phyloP scores from a whole-genome alignment of 1,140 invertebrate species.

The Pteromalus puparum region DNA sequence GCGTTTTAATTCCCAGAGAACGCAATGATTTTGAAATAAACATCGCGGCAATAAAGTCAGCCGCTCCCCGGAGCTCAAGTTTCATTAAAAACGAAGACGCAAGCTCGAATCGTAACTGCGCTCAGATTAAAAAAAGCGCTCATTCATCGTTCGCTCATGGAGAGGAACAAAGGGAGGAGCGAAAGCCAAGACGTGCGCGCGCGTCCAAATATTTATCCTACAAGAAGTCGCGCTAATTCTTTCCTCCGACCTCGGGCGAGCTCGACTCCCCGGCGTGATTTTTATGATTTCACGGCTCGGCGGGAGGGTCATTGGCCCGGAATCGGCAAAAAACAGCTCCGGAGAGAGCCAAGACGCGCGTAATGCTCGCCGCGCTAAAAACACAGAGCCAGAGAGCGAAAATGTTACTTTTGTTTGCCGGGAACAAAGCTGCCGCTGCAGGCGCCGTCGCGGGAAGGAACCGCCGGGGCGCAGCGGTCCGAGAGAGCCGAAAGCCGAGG shows the following conservation, averaged over 20 bases:
- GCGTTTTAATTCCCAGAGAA: too few relatives aligned
- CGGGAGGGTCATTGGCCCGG: conserved; percentile 20
- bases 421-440: conserved; percentile 46
- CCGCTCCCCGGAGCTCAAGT: neutral
- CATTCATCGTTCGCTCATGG: neutral
- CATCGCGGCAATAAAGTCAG: neutral
- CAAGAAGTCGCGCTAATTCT: conserved; percentile 29
- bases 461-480: neutral
- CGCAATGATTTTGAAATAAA: neutral
- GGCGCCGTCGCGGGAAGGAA: neutral
- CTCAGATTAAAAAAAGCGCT: neutral
- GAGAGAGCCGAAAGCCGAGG: conserved; percentile 32
- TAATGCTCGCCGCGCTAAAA: conserved; percentile 34
- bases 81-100: neutral
- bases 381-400: conserved; percentile 37
- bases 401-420: conserved; percentile 45
- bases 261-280: conserved; percentile 37
- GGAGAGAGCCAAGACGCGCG: conserved; percentile 13
- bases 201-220: conserved; percentile 43
- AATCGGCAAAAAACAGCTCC: conserved; percentile 24
- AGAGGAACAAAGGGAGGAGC: neutral
- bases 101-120: neutral
- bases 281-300: conserved; percentile 48
- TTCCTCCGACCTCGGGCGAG: neutral
- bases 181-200: neutral